Evolutionary conservation across 2,113 vertebrate species (phyloP).

Genomic region (Sinocyclocheilus maitianheensis): DNA sequence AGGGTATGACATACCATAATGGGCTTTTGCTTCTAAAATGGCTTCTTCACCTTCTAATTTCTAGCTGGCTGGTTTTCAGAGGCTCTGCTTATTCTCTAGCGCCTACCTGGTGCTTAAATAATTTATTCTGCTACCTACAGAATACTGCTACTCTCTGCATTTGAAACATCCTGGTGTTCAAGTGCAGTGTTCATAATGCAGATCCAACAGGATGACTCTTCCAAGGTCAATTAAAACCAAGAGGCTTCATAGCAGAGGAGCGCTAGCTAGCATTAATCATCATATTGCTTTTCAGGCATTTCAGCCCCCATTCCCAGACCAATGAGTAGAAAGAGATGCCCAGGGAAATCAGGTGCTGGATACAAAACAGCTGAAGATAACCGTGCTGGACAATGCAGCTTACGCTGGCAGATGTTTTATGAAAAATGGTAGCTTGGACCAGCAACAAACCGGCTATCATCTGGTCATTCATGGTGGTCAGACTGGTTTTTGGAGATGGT

Average conservation of each 20-base stretch:
- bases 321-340: slow-evolving; percentile 16
- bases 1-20: slow-evolving; percentile 17
- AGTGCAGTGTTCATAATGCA: slow-evolving; percentile 43
- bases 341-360: slow-evolving; percentile 24
- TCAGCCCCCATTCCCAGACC: slow-evolving; percentile 10
- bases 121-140: slow-evolving; percentile 59
- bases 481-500: not conserved
- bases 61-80: slow-evolving; percentile 34
- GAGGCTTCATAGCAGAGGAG: slow-evolving; percentile 29
- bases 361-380: slow-evolving; percentile 19
- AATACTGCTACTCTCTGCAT: slow-evolving; percentile 51
- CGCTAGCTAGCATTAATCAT: slow-evolving; percentile 36
- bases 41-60: slow-evolving; percentile 2
- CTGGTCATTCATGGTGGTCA: not conserved
- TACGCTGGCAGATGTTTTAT: not conserved
- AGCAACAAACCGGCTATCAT: not conserved
- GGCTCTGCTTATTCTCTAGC: slow-evolving; percentile 41
- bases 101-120: slow-evolving; percentile 55
- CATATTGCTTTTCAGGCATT: slow-evolving; percentile 27
- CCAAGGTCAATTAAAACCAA: slow-evolving; percentile 62
- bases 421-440: not conserved
- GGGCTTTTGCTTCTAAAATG: slow-evolving; percentile 19
- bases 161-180: slow-evolving; percentile 52
- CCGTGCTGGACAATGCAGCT: not conserved
- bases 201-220: slow-evolving; percentile 44